These are phyloP conservation scores for Origma solitaria DNA, from an alignment of 2,113 vertebrate species.

Conservation along the genomic window DNA sequence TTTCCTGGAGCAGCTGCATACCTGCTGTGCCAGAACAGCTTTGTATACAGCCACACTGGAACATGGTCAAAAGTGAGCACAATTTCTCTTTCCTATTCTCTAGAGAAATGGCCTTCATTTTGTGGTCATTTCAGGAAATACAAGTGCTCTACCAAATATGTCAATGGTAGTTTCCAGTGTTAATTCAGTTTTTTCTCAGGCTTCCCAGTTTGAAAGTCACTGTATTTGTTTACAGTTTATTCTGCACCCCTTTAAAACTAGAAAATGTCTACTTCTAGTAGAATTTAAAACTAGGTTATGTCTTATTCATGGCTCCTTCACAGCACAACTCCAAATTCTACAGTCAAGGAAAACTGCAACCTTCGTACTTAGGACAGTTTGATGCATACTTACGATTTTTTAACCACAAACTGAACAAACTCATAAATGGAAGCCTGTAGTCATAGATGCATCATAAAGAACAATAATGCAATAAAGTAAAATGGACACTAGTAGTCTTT, in stretches of 20 bases:
- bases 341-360: neutral
- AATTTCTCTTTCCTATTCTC: neutral
- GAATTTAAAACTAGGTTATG: neutral
- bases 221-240: neutral
- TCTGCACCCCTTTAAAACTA: neutral
- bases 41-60: neutral
- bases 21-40: neutral
- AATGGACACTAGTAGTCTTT: neutral
- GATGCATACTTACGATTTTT: neutral
- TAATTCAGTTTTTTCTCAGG: neutral
- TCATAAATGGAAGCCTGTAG: neutral
- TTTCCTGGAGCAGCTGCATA: slow-evolving; percentile 1
- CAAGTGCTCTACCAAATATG: neutral
- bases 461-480: neutral
- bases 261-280: neutral
- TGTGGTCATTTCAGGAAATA: neutral
- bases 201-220: neutral
- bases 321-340: neutral
- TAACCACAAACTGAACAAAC: neutral
- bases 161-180: neutral
- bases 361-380: neutral
- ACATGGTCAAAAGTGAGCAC: neutral
- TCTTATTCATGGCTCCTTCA: neutral
- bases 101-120: neutral
- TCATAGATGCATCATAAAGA: neutral